A percentile compares a stretch with the other conserved stretches of the same genome.
These are phyloP conservation scores for Sebastes cheni DNA, from an alignment of 2,797 vertebrate genomes.

Conservation along the genomic window DNA sequence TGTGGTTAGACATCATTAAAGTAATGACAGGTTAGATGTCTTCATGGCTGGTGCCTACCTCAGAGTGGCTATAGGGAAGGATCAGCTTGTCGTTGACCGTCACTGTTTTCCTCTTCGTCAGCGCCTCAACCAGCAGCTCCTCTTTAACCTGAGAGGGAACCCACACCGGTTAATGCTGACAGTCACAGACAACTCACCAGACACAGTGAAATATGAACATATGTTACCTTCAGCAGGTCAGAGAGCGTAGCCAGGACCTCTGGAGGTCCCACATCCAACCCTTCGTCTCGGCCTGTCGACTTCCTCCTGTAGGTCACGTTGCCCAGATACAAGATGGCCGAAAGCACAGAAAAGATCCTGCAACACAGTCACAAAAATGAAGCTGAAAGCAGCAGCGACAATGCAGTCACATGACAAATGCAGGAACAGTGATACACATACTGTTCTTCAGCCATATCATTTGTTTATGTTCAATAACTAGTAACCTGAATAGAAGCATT, in stretches of 20 bases:
- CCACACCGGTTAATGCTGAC: slow-evolving; percentile 6
- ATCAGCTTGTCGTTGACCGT: slow-evolving; percentile 98
- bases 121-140: slow-evolving; percentile 94
- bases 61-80: slow-evolving; percentile 94
- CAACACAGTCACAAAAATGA: background rate
- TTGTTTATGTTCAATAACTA: slow-evolving; percentile 10
- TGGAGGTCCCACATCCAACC: slow-evolving; percentile 93
- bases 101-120: slow-evolving; percentile 98
- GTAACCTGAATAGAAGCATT: slow-evolving; percentile 21
- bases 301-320: slow-evolving; percentile 93
- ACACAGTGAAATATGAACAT: background rate
- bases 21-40: background rate
- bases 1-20: background rate
- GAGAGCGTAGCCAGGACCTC: slow-evolving; percentile 94
- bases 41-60: slow-evolving; percentile 72
- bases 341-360: slow-evolving; percentile 97
- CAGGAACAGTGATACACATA: background rate
- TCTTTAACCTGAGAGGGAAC: slow-evolving; percentile 87
- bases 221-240: slow-evolving; percentile 90
- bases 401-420: background rate
- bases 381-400: background rate
- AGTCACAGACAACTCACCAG: background rate
- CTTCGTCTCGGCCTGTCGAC: slow-evolving; percentile 92
- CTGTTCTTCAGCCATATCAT: background rate
- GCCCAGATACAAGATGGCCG: slow-evolving; percentile 96